Evolutionary conservation across 2,797 vertebrate species (phyloP).

Genomic region (Periophthalmus magnuspinnatus): DNA sequence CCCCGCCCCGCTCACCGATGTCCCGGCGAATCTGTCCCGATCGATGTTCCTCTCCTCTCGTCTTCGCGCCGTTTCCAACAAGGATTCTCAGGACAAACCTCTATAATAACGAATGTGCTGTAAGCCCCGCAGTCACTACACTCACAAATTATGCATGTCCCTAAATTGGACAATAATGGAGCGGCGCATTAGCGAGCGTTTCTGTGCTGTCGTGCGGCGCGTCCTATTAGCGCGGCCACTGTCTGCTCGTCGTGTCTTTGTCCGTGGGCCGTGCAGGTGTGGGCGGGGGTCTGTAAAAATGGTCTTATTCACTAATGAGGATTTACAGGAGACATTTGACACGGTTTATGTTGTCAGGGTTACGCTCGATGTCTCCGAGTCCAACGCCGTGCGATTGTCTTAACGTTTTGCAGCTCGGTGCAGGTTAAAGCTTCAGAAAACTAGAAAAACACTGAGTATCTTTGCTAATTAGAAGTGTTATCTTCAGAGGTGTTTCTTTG

Average conservation of each 20-base stretch:
- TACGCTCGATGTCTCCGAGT: neutral
- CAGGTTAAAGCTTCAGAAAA: neutral
- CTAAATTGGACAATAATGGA: constrained; percentile 12
- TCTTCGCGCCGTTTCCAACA: constrained; percentile 12
- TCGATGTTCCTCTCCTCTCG: constrained; percentile 28
- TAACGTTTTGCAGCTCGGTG: neutral
- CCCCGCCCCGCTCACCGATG: constrained; percentile 29
- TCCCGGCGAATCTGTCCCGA: constrained; percentile 31
- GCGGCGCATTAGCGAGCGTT: constrained; percentile 5
- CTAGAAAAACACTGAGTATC: neutral
- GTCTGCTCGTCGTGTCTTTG: neutral
- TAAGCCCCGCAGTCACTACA: constrained; percentile 38
- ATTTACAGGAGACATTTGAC: neutral
- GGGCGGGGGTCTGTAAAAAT: neutral
- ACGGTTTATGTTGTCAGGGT: neutral
- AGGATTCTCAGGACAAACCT: constrained; percentile 36
- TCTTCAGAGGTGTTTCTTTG: neutral
- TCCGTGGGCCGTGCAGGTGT: neutral
- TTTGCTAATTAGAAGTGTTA: neutral
- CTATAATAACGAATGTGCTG: constrained; percentile 13
- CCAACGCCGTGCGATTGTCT: neutral
- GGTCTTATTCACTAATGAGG: neutral
- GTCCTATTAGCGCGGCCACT: neutral
- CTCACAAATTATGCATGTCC: constrained; percentile 11
- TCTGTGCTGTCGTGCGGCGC: neutral